Conservation (phyloP, 30 jellyfish, hydroid and myxozoan species). For the Hydractinia symbiolongicarpus region DNA sequence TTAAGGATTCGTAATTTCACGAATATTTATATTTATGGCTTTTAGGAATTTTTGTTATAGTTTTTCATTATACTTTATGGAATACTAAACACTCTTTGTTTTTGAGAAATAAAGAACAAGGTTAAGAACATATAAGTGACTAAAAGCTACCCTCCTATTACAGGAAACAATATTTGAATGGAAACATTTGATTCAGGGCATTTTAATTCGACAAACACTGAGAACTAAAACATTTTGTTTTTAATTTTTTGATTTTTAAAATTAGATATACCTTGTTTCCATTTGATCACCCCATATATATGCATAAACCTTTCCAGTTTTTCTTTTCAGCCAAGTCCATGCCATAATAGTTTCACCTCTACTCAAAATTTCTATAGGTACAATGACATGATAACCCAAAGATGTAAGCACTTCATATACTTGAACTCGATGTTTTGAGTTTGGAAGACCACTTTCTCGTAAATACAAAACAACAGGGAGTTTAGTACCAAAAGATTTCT, state of each 20-base stretch:
- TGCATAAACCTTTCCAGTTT: neutral
- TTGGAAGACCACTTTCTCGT: neutral
- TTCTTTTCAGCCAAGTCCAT: conserved; percentile 19
- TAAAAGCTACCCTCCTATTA: too few relatives aligned
- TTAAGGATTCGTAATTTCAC: too few relatives aligned
- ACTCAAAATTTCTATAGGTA: neutral
- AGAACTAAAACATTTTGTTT: neutral
- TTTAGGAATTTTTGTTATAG: too few relatives aligned
- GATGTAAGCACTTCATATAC: conserved; percentile 1
- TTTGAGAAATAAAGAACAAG: too few relatives aligned
- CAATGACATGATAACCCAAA: conserved; percentile 29
- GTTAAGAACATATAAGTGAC: too few relatives aligned
- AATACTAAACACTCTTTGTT: too few relatives aligned
- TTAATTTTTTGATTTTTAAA: neutral
- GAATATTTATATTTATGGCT: too few relatives aligned
- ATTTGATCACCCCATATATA: conserved; percentile 27
- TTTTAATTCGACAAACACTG: neutral
- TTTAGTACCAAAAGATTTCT: neutral
- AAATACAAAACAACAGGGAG: conserved; percentile 4
- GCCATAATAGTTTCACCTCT: neutral
- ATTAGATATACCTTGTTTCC: conserved; percentile 15
- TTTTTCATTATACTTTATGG: too few relatives aligned
- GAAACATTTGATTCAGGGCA: neutral
- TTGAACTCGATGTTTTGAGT: neutral
- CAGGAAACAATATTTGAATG: too few relatives aligned